A percentile compares a stretch with the other conserved stretches of the same genome.
phyloP scores from a whole-genome alignment of 2,888 invertebrate genomes.

The Schizaphis graminum region DNA sequence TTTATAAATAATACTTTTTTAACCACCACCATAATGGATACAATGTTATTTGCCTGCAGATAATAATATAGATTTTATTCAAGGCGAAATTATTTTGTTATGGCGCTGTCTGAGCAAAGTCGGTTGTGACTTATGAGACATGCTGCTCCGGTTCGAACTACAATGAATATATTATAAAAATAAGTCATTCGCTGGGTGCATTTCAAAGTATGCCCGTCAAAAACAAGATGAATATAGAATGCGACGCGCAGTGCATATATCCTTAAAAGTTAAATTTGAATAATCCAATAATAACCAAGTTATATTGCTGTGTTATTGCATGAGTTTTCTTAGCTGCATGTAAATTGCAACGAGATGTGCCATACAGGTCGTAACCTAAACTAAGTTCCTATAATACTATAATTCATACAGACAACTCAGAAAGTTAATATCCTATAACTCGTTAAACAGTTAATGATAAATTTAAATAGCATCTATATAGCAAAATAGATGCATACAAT shows the following conservation, averaged over 20 bases:
- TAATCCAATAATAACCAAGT: background rate
- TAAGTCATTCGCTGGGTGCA: background rate
- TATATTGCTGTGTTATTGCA: background rate
- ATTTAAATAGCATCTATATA: conserved; percentile 8
- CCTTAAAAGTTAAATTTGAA: background rate
- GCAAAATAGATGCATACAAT: background rate
- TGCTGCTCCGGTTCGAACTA: background rate
- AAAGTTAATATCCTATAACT: background rate
- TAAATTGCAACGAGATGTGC: background rate
- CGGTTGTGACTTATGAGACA: background rate
- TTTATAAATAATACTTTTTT: background rate
- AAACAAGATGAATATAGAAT: background rate
- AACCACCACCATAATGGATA: background rate
- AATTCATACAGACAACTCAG: background rate
- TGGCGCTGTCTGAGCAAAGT: background rate
- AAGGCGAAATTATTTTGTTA: background rate
- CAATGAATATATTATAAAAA: background rate
- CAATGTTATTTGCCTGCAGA: background rate
- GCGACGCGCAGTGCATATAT: background rate
- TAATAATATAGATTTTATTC: background rate
- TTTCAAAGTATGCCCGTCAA: background rate
- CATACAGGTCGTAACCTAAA: background rate
- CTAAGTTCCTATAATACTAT: background rate
- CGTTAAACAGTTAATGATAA: background rate
- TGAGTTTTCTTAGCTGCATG: background rate